Percentiles rank a stretch among this genome's conserved stretches.
phyloP scores from a whole-genome alignment of 2,113 vertebrate species.

The Hemiscyllium ocellatum region DNA sequence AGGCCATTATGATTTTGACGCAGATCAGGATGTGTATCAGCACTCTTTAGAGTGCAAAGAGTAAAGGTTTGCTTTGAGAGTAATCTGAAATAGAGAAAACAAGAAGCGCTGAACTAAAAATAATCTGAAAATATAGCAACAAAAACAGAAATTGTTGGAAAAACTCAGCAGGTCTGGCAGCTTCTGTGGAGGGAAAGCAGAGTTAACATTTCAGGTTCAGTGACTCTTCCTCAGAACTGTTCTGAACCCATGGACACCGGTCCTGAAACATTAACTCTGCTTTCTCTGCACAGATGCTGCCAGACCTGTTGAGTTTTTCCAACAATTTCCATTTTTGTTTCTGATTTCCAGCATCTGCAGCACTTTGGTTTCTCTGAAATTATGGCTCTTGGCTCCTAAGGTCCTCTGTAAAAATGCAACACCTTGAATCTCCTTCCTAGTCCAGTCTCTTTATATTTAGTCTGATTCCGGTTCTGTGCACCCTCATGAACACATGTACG shows the following conservation, averaged over 20 bases:
- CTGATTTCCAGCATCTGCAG: too few species aligned
- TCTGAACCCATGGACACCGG: too few species aligned
- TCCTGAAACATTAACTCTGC: too few species aligned
- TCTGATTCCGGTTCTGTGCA: not conserved
- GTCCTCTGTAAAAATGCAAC: not conserved
- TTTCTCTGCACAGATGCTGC: too few species aligned
- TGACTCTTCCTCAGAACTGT: too few species aligned
- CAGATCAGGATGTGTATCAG: not conserved
- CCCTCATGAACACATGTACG: not conserved
- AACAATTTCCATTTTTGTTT: too few species aligned
- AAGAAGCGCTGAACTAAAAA: not conserved
- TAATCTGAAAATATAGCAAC: not conserved
- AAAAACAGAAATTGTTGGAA: too few species aligned
- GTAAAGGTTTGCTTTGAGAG: not conserved
- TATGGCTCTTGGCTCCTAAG: not conserved
- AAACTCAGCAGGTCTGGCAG: too few species aligned
- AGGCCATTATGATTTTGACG: not conserved
- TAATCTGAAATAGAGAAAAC: not conserved
- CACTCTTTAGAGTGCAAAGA: not conserved
- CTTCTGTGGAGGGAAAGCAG: too few species aligned
- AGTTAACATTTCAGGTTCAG: too few species aligned
- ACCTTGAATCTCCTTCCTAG: not conserved
- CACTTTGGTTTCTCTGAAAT: not conserved
- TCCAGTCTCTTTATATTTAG: not conserved
- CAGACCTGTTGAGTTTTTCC: too few species aligned